Conservation (phyloP, 2,797 vertebrate species). For the Erpetoichthys calabaricus region DNA sequence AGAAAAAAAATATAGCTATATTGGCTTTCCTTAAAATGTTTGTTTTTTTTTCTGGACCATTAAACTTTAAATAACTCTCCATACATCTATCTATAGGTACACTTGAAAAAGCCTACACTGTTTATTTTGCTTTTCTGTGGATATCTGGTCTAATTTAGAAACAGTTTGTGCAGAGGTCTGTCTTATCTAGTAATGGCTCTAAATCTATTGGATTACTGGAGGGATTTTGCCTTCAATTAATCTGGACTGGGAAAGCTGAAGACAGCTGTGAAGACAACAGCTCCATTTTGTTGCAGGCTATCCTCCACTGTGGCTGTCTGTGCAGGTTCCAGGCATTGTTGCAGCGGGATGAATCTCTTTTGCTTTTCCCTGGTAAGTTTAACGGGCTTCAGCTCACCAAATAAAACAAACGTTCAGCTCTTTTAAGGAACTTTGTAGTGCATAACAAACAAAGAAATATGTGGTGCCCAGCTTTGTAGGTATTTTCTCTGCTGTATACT, state of each 20-base stretch:
- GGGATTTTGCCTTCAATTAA: slow-evolving; percentile 84
- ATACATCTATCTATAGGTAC: too few species aligned
- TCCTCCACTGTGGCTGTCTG: slow-evolving; percentile 8
- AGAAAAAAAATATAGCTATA: slow-evolving; percentile 15
- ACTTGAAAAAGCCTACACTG: too few species aligned
- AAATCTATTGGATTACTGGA: slow-evolving; percentile 81
- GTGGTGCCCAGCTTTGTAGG: too few species aligned
- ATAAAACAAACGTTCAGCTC: not conserved
- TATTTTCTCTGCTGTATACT: too few species aligned
- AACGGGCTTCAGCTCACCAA: too few species aligned
- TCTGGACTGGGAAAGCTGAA: slow-evolving; percentile 61
- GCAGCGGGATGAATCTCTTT: slow-evolving; percentile 77
- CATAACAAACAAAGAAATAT: too few species aligned
- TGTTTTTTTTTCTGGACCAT: slow-evolving; percentile 15
- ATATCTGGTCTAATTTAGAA: slow-evolving; percentile 39
- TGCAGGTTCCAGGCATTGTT: slow-evolving; percentile 16
- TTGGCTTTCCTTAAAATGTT: slow-evolving; percentile 15
- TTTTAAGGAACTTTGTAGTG: not conserved
- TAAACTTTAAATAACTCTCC: slow-evolving; percentile 12
- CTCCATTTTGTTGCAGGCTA: slow-evolving; percentile 18
- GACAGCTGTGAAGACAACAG: slow-evolving; percentile 49
- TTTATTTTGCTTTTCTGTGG: too few species aligned
- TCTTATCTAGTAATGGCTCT: slow-evolving; percentile 63
- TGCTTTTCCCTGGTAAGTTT: slow-evolving; percentile 88
- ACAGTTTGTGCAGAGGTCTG: slow-evolving; percentile 32